A percentile compares a stretch with the other conserved stretches of the same genome.
Conservation (phyloP, 2,888 invertebrate species). For the Sepiola atlantica region DNA sequence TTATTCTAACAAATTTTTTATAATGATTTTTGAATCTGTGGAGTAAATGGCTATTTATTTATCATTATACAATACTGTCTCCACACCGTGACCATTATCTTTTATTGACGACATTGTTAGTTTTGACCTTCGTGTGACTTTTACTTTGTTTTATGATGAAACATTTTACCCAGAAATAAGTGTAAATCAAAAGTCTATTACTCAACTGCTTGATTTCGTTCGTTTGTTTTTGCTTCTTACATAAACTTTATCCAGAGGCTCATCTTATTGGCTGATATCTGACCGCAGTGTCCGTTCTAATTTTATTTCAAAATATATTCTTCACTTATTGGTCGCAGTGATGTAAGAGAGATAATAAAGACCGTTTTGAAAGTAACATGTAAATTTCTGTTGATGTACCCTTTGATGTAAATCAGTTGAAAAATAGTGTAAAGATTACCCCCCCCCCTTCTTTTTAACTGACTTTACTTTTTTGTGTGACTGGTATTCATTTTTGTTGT, state of each 20-base stretch:
- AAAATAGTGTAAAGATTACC: too few relatives aligned
- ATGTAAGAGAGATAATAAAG: neutral
- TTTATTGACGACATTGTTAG: neutral
- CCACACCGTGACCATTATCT: neutral
- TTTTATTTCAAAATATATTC: neutral
- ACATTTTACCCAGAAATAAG: neutral
- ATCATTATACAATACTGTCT: neutral
- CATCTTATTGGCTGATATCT: neutral
- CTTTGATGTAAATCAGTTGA: too few relatives aligned
- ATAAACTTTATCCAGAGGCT: neutral
- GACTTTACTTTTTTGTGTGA: too few relatives aligned
- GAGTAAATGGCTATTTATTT: neutral
- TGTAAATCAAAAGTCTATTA: neutral
- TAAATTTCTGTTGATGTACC: too few relatives aligned
- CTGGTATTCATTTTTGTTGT: too few relatives aligned
- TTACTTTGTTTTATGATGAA: neutral
- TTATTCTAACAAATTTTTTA: too few relatives aligned
- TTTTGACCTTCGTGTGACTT: neutral
- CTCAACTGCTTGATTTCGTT: neutral
- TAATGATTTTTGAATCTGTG: too few relatives aligned
- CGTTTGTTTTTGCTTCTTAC: neutral
- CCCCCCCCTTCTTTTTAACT: too few relatives aligned
- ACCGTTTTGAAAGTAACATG: neutral
- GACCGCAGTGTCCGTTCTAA: neutral
- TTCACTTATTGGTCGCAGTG: neutral